phyloP scores from a whole-genome alignment of 1,140 invertebrate species.

The Heliconius hewitsoni region DNA sequence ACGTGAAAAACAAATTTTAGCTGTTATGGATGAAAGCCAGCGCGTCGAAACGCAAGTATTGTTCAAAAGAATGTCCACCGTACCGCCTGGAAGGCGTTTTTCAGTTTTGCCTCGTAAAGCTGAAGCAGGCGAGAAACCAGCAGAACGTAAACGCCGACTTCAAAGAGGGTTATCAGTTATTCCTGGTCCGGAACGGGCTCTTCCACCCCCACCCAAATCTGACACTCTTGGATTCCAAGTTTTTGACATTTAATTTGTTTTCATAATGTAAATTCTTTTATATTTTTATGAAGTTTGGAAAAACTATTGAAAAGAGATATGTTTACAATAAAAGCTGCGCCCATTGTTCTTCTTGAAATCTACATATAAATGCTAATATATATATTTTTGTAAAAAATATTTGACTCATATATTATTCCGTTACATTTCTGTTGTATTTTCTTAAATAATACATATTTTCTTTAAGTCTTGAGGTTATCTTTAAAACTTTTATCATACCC shows the following conservation, averaged over 20 bases:
- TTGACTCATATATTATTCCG: no score
- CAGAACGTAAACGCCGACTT: conserved; percentile 53
- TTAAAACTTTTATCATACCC: no score
- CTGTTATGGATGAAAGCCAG: conserved; percentile 60
- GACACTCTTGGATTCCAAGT: conserved; percentile 61
- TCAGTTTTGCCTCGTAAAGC: conserved; percentile 65
- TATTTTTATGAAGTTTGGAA: background rate
- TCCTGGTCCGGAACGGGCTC: conserved; percentile 57
- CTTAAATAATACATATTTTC: no score
- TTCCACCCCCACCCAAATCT: conserved; percentile 63
- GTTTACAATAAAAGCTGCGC: background rate
- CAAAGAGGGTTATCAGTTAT: conserved; percentile 67
- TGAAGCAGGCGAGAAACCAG: conserved; percentile 38
- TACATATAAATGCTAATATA: no score
- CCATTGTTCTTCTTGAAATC: background rate
- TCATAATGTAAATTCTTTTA: background rate
- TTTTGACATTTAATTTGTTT: conserved; percentile 59
- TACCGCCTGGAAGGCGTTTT: conserved; percentile 65
- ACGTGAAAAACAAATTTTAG: conserved; percentile 63
- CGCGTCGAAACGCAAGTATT: conserved; percentile 61
- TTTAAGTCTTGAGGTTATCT: no score
- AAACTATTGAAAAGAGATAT: background rate
- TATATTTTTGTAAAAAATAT: no score
- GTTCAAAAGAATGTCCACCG: conserved; percentile 72
- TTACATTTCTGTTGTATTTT: no score